Conservation (phyloP, 2,113 vertebrate species). For the Vulpes ferrilata region DNA sequence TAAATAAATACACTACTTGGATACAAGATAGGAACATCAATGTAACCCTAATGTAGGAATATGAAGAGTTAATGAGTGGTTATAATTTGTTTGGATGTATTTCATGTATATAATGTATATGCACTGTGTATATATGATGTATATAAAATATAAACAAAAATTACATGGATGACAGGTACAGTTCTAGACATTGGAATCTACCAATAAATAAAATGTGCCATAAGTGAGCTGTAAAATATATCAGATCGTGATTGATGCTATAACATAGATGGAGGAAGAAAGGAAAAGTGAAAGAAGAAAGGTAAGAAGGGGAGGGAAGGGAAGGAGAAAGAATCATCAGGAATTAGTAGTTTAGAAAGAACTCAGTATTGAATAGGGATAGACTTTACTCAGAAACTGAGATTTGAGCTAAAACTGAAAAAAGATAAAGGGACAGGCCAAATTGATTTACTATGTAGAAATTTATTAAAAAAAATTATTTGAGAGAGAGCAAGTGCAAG, state of each 20-base stretch:
- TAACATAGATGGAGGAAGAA: background rate
- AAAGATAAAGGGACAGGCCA: background rate
- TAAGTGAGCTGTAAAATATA: background rate
- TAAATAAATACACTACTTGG: slow-evolving; percentile 5
- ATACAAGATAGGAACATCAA: background rate
- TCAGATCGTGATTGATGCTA: background rate
- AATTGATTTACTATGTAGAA: background rate
- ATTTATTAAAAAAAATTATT: background rate
- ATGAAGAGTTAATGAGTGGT: background rate
- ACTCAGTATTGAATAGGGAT: background rate
- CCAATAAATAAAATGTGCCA: background rate
- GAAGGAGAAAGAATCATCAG: background rate
- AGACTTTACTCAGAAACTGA: background rate
- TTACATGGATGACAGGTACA: background rate
- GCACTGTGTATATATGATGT: background rate
- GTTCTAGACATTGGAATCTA: background rate
- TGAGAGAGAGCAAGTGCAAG: background rate
- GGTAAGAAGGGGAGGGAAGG: too few relatives aligned
- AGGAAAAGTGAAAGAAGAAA: background rate
- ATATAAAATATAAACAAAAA: slow-evolving; percentile 17
- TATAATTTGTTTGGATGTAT: background rate
- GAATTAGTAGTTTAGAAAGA: background rate
- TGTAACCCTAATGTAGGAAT: background rate
- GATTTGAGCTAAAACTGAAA: background rate
- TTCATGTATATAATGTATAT: background rate